Evolutionary conservation across 2,888 invertebrate species (phyloP), one percentile per base, ranked within the genome.

Genomic region (Homarus gammarus): DNA sequence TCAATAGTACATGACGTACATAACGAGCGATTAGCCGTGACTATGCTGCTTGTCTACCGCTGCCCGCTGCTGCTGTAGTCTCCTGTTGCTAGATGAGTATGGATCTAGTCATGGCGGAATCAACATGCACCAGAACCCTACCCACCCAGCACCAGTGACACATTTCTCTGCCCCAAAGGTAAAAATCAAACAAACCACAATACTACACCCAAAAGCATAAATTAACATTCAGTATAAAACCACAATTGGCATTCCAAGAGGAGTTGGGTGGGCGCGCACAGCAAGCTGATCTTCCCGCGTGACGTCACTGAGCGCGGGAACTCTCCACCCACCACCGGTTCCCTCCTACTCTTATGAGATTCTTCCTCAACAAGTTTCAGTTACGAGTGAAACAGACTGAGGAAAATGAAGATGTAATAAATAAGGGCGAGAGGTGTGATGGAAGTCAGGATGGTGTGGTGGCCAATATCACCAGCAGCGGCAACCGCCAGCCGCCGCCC

Each of bases 21-120:
- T 56, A 0, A 56, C 22, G 22, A 18, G 12, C 18, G 12, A 3
- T 56, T 3, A 56, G 22, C 3, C 56, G 22, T 56, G 56, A 12
- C 22, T 1, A 56, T 3, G 22, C 15, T 56, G 56, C 22, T 22
- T 12, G 56, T 22, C 56, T 6, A 18, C 18, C 22, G 56, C 3
- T 56, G 56, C 44, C 44, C 44, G 38, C 38, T 38, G 77, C 40
- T 77, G 77, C 27, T 18, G 5, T 8, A 1, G n/a, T n/a, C 22
- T 40, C 12, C 44, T 73, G 87, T 83, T 81, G 36, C 33, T 88
- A 88, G 88, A 95, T 95, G 95, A 95, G 95, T 95, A 95, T 95
- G 95, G 95, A 95, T 95, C 95, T 95, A 95, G 95, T 95, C 95
- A 95, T 95, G 95, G 94, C 61, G 93, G 89, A 81, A 87, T 81